These are phyloP conservation scores for Panzeria rudis DNA, from an alignment of 2,888 invertebrate genomes.

Conservation along the genomic window DNA sequence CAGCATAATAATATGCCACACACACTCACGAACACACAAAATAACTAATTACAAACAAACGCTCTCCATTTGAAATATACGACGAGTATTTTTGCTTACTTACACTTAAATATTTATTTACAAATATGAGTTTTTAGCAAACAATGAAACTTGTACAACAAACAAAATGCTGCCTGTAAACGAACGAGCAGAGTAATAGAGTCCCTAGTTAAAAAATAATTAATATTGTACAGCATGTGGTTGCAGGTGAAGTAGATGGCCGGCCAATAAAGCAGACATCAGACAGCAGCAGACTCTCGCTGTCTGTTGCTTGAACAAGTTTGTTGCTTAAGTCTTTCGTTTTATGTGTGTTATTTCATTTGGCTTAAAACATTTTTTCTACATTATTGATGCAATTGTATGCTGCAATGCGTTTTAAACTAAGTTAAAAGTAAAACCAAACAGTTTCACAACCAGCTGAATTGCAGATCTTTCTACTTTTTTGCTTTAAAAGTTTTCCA, in stretches of 20 bases:
- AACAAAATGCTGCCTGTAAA: no score
- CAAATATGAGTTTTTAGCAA: background rate
- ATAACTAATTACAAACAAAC: background rate
- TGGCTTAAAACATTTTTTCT: constrained; percentile 13
- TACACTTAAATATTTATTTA: constrained; percentile 10
- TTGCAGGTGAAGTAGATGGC: background rate
- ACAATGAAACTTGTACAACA: constrained; percentile 4
- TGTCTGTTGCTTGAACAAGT: constrained; percentile 54
- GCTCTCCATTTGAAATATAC: background rate
- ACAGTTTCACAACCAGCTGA: constrained; percentile 11
- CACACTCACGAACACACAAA: background rate
- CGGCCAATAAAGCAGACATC: background rate
- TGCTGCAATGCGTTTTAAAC: constrained; percentile 55
- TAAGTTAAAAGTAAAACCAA: constrained; percentile 22
- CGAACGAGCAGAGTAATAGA: no score
- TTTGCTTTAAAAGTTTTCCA: constrained; percentile 42
- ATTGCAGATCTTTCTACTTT: constrained; percentile 20
- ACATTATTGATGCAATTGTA: constrained; percentile 49
- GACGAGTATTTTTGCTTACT: background rate
- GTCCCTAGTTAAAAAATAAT: constrained; percentile 21
- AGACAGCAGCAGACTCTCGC: constrained; percentile 17
- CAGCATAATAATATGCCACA: constrained; percentile 5
- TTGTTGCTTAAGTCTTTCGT: constrained; percentile 73
- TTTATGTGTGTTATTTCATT: constrained; percentile 28
- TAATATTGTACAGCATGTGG: constrained; percentile 3